A percentile compares a stretch with the other conserved stretches of the same genome.
phyloP scores from a whole-genome alignment of 2,797 vertebrate genomes.

The Champsocephalus gunnari region DNA sequence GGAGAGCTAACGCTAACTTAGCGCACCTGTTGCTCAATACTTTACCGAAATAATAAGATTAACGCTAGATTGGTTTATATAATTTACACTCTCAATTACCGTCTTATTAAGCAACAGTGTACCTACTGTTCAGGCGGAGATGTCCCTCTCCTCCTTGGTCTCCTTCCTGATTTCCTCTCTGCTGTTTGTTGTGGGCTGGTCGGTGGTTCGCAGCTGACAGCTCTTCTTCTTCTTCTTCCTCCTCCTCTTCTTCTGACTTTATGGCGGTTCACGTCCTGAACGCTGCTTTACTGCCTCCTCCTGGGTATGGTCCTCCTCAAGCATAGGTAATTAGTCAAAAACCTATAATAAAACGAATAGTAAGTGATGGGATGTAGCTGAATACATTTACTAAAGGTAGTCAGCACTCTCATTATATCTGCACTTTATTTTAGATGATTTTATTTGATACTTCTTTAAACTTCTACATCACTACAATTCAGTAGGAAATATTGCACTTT shows the following conservation, averaged over 20 bases:
- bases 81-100: accelerated
- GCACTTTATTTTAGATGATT: too few relatives aligned
- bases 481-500: too few relatives aligned
- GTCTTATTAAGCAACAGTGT: accelerated
- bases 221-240: constrained; percentile 18
- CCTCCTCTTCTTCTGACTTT: background rate
- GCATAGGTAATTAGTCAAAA: too few relatives aligned
- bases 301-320: background rate
- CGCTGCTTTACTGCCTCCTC: background rate
- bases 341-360: too few relatives aligned
- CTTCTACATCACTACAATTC: too few relatives aligned
- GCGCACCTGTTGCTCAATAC: constrained; percentile 64
- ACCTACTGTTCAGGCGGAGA: constrained; percentile 35
- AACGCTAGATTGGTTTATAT: background rate
- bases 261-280: accelerated
- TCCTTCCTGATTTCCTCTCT: constrained; percentile 26
- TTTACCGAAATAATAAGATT: background rate
- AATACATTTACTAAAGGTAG: too few relatives aligned
- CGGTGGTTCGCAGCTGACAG: background rate
- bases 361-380: too few relatives aligned
- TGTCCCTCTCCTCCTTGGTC: background rate
- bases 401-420: too few relatives aligned
- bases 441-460: too few relatives aligned
- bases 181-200: constrained; percentile 33
- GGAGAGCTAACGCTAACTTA: constrained; percentile 53